phyloP scores from a whole-genome alignment of 2,888 invertebrate genomes.

The Eupithecia centaureata region DNA sequence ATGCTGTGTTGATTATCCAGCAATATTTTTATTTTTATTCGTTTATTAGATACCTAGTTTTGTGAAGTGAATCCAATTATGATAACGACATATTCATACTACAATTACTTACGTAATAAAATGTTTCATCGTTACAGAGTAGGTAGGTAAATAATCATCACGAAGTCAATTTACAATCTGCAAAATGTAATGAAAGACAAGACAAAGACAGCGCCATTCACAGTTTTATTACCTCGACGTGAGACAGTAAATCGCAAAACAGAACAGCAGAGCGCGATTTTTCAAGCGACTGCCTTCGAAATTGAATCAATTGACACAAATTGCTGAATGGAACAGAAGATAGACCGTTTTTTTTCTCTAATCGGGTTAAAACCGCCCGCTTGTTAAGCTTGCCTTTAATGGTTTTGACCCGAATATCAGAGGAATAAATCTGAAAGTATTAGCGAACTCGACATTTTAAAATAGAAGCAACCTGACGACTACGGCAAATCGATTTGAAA shows the following conservation, averaged over 20 bases:
- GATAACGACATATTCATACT: too few species aligned
- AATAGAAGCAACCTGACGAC: not conserved
- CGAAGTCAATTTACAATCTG: not conserved
- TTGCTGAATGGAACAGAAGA: slow-evolving; percentile 51
- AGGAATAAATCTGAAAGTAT: slow-evolving; percentile 25
- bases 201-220: not conserved
- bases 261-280: slow-evolving; percentile 17
- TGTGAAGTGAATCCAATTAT: too few species aligned
- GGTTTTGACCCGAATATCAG: slow-evolving; percentile 46
- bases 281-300: slow-evolving; percentile 50
- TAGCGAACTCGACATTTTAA: slow-evolving; percentile 20
- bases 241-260: slow-evolving; percentile 42
- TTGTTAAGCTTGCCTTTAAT: slow-evolving; percentile 50
- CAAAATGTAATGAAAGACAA: not conserved
- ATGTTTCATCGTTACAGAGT: not conserved
- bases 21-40: too few species aligned
- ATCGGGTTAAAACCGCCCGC: slow-evolving; percentile 58
- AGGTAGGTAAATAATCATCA: not conserved
- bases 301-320: slow-evolving; percentile 68
- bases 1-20: too few species aligned
- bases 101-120: not conserved
- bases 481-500: not conserved
- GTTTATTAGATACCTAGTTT: too few species aligned
- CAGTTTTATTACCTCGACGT: slow-evolving; percentile 32
- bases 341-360: slow-evolving; percentile 61